phyloP scores from a whole-genome alignment of 2,113 vertebrate genomes.

The Pipra filicauda region DNA sequence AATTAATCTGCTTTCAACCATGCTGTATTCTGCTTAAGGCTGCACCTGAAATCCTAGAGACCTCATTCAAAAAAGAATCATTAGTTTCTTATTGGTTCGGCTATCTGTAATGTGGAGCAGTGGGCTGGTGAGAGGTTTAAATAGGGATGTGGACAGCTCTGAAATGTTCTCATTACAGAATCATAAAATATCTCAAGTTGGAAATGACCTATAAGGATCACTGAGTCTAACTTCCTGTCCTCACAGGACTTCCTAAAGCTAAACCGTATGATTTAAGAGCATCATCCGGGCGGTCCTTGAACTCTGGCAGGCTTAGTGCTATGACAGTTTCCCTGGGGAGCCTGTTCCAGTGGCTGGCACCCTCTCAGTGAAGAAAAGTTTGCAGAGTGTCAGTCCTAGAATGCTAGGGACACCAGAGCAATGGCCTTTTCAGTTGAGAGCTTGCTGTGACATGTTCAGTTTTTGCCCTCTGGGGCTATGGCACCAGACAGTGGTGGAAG shows the following conservation, averaged over 20 bases:
- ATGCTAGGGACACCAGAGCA: neutral
- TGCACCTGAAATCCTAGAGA: neutral
- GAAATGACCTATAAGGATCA: neutral
- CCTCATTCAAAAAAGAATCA: neutral
- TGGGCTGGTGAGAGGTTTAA: neutral
- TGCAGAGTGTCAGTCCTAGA: neutral
- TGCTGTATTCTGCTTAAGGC: neutral
- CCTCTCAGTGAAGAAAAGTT: neutral
- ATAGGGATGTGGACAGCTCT: neutral
- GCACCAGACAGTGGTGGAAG: neutral
- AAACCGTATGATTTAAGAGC: neutral
- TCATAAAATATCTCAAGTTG: neutral
- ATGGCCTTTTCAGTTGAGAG: neutral
- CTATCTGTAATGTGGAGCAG: neutral
- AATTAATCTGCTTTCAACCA: neutral
- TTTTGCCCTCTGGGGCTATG: neutral
- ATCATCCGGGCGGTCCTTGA: neutral
- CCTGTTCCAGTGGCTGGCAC: neutral
- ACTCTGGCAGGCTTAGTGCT: neutral
- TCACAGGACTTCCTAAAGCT: neutral
- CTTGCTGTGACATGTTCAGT: neutral
- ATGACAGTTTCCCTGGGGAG: neutral
- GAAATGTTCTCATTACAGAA: neutral
- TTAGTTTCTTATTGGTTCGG: neutral
- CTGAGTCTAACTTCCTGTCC: neutral